These are phyloP conservation scores for Lepidocyrtoides sp. DNA, from an alignment of 2,888 invertebrate species.

Conservation along the genomic window DNA sequence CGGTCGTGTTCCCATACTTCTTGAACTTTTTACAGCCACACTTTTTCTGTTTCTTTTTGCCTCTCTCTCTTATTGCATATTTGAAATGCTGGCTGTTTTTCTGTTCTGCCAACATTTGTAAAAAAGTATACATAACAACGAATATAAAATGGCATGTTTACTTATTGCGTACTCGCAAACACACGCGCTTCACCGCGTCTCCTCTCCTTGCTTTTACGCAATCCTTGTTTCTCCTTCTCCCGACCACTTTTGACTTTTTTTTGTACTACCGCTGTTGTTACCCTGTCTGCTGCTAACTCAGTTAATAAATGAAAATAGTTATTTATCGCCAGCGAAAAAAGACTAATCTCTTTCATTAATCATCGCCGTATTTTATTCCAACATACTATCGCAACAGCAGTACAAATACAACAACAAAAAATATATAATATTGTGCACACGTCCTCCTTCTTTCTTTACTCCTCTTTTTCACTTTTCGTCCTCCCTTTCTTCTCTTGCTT, in stretches of 20 bases:
- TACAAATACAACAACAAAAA: not conserved
- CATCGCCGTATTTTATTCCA: slow-evolving; percentile 43
- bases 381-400: not conserved
- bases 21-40: no score
- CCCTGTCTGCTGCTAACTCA: not conserved
- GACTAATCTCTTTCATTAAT: slow-evolving; percentile 73
- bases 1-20: no score
- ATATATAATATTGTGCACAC: not conserved
- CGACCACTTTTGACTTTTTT: not conserved
- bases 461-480: slow-evolving; percentile 18
- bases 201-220: not conserved
- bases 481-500: no score
- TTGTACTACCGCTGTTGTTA: not conserved
- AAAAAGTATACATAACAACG: not conserved
- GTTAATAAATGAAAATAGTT: slow-evolving; percentile 63
- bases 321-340: slow-evolving; percentile 62
- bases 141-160: not conserved
- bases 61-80: no score
- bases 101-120: no score
- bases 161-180: not conserved
- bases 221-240: not conserved
- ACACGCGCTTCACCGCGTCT: not conserved
- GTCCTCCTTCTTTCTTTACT: no score
- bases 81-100: no score
- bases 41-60: no score